Evolutionary conservation across 2,797 vertebrate species (phyloP).

Genomic region (Prionace glauca): DNA sequence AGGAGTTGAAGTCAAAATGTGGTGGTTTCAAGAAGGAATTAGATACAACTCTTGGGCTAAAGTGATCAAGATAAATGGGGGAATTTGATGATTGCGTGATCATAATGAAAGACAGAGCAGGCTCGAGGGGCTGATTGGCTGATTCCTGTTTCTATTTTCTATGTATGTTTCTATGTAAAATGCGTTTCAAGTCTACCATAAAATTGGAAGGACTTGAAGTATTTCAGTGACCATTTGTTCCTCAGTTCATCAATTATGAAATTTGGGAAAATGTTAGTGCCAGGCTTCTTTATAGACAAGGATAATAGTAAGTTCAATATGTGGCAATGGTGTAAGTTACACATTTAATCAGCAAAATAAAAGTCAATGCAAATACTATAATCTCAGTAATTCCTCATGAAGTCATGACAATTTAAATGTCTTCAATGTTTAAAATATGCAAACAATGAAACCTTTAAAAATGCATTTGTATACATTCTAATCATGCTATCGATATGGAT

Average conservation of each 20-base stretch:
- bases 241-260: background rate
- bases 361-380: background rate
- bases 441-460: background rate
- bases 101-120: too few species aligned
- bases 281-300: background rate
- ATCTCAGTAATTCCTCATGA: background rate
- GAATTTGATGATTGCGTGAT: too few species aligned
- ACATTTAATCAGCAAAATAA: constrained; percentile 19
- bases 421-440: background rate
- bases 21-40: too few species aligned
- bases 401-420: background rate
- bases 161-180: background rate
- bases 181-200: background rate
- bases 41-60: too few species aligned
- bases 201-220: background rate
- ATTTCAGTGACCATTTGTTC: background rate
- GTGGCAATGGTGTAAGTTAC: background rate
- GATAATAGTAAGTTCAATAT: background rate
- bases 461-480: background rate
- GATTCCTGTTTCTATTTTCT: too few species aligned
- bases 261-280: background rate
- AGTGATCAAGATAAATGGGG: too few species aligned
- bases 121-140: too few species aligned
- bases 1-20: too few species aligned
- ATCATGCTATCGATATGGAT: background rate